These are phyloP conservation scores for Garra rufa DNA, from an alignment of 2,113 vertebrate species.

Conservation along the genomic window DNA sequence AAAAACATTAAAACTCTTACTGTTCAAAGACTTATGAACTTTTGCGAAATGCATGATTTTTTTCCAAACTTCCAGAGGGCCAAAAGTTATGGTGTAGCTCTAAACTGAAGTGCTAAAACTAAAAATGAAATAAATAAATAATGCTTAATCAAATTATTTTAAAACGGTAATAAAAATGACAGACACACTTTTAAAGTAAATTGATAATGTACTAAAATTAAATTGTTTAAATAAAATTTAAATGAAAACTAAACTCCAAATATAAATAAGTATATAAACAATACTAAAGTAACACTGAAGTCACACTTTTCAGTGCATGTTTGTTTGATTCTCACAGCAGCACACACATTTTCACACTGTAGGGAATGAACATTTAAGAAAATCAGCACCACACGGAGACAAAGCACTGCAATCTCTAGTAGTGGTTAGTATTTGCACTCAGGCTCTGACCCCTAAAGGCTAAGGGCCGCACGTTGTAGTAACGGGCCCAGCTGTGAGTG, in stretches of 20 bases:
- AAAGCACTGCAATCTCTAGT: constrained; percentile 25
- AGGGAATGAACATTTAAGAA: not conserved
- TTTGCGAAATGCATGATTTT: no score
- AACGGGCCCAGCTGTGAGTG: constrained; percentile 84
- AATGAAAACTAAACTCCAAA: no score
- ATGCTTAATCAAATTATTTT: not conserved
- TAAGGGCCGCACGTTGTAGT: constrained; percentile 86
- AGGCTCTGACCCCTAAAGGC: constrained; percentile 80
- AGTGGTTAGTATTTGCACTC: constrained; percentile 49
- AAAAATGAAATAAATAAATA: no score
- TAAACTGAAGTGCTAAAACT: no score
- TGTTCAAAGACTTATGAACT: no score
- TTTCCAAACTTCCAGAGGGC: no score
- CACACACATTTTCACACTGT: constrained; percentile 4
- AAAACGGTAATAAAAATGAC: not conserved
- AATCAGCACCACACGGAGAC: not conserved
- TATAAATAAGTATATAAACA: not conserved
- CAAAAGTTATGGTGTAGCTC: no score
- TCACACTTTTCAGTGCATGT: not conserved
- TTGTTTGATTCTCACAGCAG: constrained; percentile 23
- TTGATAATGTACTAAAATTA: not conserved
- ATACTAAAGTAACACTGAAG: not conserved
- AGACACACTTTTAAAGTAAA: no score
- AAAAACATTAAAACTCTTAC: no score
- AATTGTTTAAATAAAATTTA: not conserved